Evolutionary conservation across 1,140 invertebrate genomes (phyloP).

Genomic region (Megathymus violae): DNA sequence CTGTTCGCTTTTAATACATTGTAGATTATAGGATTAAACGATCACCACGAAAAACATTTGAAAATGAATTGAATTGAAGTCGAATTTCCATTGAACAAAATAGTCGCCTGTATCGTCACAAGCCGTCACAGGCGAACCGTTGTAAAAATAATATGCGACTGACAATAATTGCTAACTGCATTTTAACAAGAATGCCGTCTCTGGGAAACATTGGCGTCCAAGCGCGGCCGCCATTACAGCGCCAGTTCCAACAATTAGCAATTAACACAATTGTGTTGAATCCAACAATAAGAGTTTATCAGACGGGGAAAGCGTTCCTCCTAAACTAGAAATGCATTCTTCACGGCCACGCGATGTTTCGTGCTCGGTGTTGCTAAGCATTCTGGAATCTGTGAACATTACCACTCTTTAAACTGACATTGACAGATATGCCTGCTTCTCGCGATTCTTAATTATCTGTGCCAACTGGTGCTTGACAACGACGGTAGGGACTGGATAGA

Average conservation of each 20-base stretch:
- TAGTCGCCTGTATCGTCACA: too few relatives aligned
- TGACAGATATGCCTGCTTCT: slow-evolving; percentile 21
- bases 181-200: slow-evolving; percentile 14
- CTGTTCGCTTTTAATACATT: too few relatives aligned
- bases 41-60: too few relatives aligned
- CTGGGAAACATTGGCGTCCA: slow-evolving; percentile 5
- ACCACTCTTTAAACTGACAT: slow-evolving; percentile 21
- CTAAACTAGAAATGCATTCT: slow-evolving; percentile 43
- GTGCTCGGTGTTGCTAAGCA: slow-evolving; percentile 47
- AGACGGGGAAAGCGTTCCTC: slow-evolving; percentile 31
- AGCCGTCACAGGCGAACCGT: too few relatives aligned
- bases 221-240: slow-evolving; percentile 10
- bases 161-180: background rate
- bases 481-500: background rate
- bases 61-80: too few relatives aligned
- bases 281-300: slow-evolving; percentile 30
- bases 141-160: too few relatives aligned
- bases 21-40: too few relatives aligned
- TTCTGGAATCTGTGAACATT: slow-evolving; percentile 45
- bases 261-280: slow-evolving; percentile 34
- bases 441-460: slow-evolving; percentile 34
- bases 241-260: slow-evolving; percentile 26
- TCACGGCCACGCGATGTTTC: slow-evolving; percentile 60
- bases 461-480: slow-evolving; percentile 25
- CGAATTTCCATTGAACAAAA: too few relatives aligned